Evolutionary conservation across 2,888 invertebrate species (phyloP).

Genomic region (Bombyx huttoni): DNA sequence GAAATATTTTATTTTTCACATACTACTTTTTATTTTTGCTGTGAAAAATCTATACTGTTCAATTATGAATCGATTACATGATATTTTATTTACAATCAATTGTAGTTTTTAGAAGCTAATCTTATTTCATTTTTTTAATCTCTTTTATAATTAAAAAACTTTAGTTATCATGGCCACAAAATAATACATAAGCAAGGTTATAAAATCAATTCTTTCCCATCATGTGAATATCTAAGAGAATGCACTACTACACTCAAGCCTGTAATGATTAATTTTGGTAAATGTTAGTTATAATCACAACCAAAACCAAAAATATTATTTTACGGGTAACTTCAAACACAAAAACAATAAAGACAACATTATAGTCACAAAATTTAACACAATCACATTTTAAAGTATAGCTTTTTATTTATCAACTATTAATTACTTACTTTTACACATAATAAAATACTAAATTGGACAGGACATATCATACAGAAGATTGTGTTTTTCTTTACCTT

Average conservation of each 20-base stretch:
- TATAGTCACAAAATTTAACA: background rate
- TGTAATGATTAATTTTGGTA: background rate
- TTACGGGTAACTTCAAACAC: background rate
- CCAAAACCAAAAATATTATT: background rate
- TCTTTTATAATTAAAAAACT: too few relatives aligned
- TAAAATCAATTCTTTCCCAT: too few relatives aligned
- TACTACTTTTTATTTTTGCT: too few relatives aligned
- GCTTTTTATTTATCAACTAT: background rate
- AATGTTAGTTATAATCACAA: background rate
- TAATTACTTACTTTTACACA: background rate
- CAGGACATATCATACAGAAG: background rate
- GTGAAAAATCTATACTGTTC: too few relatives aligned
- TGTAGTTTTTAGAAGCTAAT: too few relatives aligned
- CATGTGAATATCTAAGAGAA: too few relatives aligned
- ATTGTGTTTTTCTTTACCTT: background rate
- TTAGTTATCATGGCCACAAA: too few relatives aligned
- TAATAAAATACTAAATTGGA: background rate
- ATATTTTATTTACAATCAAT: too few relatives aligned
- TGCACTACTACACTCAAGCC: background rate
- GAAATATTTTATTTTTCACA: too few relatives aligned
- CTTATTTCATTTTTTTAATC: too few relatives aligned
- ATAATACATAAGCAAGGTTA: too few relatives aligned
- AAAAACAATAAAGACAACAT: background rate
- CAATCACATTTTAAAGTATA: background rate
- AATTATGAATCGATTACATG: too few relatives aligned